Percentiles rank a stretch among this genome's conserved stretches.
Evolutionary conservation across 2,113 vertebrate genomes (phyloP).

Genomic region (Chelonoidis abingdonii): DNA sequence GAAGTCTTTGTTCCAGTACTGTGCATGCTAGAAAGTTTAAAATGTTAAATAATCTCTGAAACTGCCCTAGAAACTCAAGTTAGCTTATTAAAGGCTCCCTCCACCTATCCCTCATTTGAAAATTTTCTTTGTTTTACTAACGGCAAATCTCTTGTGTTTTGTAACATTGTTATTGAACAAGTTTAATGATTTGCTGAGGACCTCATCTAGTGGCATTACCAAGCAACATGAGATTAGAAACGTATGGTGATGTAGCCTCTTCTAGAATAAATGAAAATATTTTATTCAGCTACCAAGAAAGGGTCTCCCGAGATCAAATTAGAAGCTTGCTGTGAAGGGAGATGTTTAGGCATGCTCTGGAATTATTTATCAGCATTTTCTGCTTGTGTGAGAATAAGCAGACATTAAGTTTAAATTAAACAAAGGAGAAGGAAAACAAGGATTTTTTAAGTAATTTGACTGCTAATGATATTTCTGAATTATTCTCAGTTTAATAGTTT

Average conservation of each 20-base stretch:
- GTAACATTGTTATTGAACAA: slow-evolving; percentile 85
- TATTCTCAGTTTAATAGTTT: slow-evolving; percentile 84
- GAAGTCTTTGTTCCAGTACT: slow-evolving; percentile 18
- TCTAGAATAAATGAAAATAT: slow-evolving; percentile 84
- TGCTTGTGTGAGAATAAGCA: slow-evolving; percentile 84
- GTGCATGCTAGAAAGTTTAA: slow-evolving; percentile 47
- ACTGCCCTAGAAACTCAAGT: slow-evolving; percentile 76
- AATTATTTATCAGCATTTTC: slow-evolving; percentile 89
- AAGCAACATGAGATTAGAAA: slow-evolving; percentile 83
- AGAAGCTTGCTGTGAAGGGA: slow-evolving; percentile 87
- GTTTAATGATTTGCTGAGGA: slow-evolving; percentile 88
- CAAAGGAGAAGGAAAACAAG: slow-evolving; percentile 81
- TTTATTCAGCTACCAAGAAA: slow-evolving; percentile 82
- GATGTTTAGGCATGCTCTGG: slow-evolving; percentile 86
- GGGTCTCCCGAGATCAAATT: slow-evolving; percentile 88
- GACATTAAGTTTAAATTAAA: slow-evolving; percentile 88
- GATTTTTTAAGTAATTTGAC: slow-evolving; percentile 81
- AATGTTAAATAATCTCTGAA: slow-evolving; percentile 75
- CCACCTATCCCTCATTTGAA: slow-evolving; percentile 33
- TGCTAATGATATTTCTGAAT: slow-evolving; percentile 86
- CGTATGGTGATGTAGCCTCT: slow-evolving; percentile 79
- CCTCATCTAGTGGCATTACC: slow-evolving; percentile 83
- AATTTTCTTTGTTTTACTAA: slow-evolving; percentile 82
- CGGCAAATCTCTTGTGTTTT: slow-evolving; percentile 82
- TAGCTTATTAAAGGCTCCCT: slow-evolving; percentile 71